Conservation (phyloP, 2,113 vertebrate species). For the Mola mola region DNA sequence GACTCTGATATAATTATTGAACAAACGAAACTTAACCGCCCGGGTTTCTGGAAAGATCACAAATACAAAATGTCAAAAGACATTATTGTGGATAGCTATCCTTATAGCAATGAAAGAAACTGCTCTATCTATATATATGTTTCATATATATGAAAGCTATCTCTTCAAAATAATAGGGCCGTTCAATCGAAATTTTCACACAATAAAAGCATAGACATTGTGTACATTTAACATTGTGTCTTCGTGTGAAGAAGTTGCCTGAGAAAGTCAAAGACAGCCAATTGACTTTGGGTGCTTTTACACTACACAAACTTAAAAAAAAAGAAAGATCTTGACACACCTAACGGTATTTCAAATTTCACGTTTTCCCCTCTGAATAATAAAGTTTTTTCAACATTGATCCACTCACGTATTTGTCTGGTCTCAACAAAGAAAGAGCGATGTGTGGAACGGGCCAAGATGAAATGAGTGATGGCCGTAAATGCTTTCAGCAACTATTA, state of each 20-base stretch:
- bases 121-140: too few species aligned
- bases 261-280: slow-evolving; percentile 10
- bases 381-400: slow-evolving; percentile 10
- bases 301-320: too few species aligned
- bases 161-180: too few species aligned
- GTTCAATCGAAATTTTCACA: too few species aligned
- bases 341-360: slow-evolving; percentile 8
- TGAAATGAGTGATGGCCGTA: slow-evolving; percentile 77
- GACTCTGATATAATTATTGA: too few species aligned
- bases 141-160: too few species aligned
- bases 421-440: slow-evolving; percentile 40
- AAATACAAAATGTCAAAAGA: neutral
- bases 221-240: too few species aligned
- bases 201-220: too few species aligned
- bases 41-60: neutral
- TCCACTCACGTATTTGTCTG: slow-evolving; percentile 43
- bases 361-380: slow-evolving; percentile 22
- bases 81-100: too few species aligned
- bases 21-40: neutral
- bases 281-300: slow-evolving; percentile 3
- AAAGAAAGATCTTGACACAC: neutral
- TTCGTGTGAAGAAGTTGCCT: neutral
- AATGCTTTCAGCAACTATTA: slow-evolving; percentile 84
- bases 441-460: slow-evolving; percentile 41
- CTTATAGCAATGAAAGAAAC: neutral